Evolutionary conservation across 2,888 invertebrate species (phyloP), one percentile per base, ranked within the genome.

Genomic region (Aphidius colemani): DNA sequence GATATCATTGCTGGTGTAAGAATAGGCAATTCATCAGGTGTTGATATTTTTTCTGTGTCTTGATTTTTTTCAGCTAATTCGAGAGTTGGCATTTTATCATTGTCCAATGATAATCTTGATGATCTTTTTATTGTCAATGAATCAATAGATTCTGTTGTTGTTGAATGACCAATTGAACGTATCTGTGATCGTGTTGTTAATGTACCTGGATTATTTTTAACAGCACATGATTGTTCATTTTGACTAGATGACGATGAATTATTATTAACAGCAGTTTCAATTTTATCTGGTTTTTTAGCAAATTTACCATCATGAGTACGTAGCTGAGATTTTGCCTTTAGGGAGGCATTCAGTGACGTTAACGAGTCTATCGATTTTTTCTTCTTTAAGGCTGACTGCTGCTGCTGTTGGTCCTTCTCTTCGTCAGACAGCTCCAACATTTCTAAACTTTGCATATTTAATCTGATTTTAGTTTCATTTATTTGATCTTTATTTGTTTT

Each of bases 11-110:
- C 68, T 2, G 76, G 75, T 0, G 74, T 71, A 0, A 75, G 59
- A 43, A 75, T 70, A 0, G 76, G 75, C 7, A 75, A 66, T 50
- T 78, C 75, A 40, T 64, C 72, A 11, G 55, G 18, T 1, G 65
- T 72, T 72, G 13, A 72, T 67, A 7, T 13, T 7, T 1, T 62
- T 65, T 9, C 74, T 72, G 3, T 72, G 39, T 39, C n/a, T 45
- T 7, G 11, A 39, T 48, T 43, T 58, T 51, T 71, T 5, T 70
- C 66, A 0, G 61, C 74, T 0, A 71, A 71, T 44, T 78, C 75
- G 41, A 75, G 53, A 0, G 91, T 91, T 65, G 88, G 86, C 72
- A 91, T 87, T 68, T 86, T 86, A 61, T 84, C 86, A 71, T 72
- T 80, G 78, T 82, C 85, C 74, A 71, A 72, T 0, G 75, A 71